phyloP scores from a whole-genome alignment of 2,113 vertebrate genomes.

The Pantherophis guttatus region DNA sequence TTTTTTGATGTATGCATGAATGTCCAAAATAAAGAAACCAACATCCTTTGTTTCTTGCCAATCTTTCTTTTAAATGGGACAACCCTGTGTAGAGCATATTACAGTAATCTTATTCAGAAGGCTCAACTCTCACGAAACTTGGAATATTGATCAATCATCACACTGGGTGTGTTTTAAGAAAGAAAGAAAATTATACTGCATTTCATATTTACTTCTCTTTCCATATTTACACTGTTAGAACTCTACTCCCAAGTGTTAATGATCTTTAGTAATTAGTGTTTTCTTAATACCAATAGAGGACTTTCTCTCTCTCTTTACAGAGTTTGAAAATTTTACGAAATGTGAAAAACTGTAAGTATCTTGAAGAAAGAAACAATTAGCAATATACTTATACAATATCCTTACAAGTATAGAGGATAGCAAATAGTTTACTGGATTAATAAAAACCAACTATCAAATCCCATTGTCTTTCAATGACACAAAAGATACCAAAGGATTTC shows the following conservation, averaged over 20 bases:
- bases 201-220: neutral
- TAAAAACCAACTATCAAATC: neutral
- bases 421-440: neutral
- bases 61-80: neutral
- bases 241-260: neutral
- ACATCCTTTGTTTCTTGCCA: neutral
- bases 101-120: neutral
- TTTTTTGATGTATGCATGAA: neutral
- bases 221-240: neutral
- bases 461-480: neutral
- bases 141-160: rapidly evolving
- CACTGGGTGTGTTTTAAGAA: neutral
- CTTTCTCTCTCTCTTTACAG: constrained; percentile 49
- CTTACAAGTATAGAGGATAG: neutral
- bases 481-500: neutral
- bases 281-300: neutral
- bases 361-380: constrained; percentile 3
- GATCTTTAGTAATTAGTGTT: neutral
- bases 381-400: neutral
- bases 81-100: neutral
- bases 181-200: neutral
- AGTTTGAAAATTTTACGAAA: constrained; percentile 77
- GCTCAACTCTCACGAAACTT: neutral
- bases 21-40: neutral
- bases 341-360: constrained; percentile 77